These are phyloP conservation scores for Meliscaeva auricollis DNA, from an alignment of 2,888 invertebrate species.

Conservation along the genomic window DNA sequence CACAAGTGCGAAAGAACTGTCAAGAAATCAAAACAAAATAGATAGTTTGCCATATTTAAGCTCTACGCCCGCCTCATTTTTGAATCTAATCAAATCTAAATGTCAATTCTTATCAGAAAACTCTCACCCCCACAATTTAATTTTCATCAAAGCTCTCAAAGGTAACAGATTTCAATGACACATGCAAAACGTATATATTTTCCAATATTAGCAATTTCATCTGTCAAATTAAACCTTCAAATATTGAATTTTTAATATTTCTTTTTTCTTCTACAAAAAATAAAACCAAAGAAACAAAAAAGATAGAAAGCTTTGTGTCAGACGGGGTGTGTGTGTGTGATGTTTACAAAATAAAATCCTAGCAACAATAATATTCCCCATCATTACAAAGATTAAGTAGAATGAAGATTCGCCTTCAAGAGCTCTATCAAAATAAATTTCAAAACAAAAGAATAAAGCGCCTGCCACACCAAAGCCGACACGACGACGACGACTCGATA, in stretches of 20 bases:
- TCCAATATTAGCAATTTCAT: conserved; percentile 59
- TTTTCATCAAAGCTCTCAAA: conserved; percentile 20
- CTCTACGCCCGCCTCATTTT: no score
- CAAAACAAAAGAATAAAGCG: conserved; percentile 62
- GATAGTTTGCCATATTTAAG: no score
- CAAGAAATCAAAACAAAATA: no score
- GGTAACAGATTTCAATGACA: conserved; percentile 67
- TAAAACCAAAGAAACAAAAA: not conserved
- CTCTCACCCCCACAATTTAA: no score
- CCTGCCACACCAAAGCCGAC: conserved; percentile 44
- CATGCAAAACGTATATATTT: conserved; percentile 57
- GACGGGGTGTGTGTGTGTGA: conserved; percentile 20
- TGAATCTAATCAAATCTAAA: no score
- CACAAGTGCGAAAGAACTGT: no score
- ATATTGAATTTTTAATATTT: conserved; percentile 48
- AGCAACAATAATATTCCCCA: conserved; percentile 21
- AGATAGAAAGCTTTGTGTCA: not conserved
- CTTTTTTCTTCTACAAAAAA: conserved; percentile 33
- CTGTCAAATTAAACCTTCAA: conserved; percentile 56
- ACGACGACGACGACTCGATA: not conserved
- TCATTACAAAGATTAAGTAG: conserved; percentile 5
- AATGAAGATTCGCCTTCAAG: conserved; percentile 32
- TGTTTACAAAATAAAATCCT: conserved; percentile 45
- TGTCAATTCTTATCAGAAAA: no score
- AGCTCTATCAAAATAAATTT: conserved; percentile 36